Evolutionary conservation across 2,113 vertebrate species (phyloP), one percentile per base, ranked within the genome.

Genomic region (Scalopus aquaticus): DNA sequence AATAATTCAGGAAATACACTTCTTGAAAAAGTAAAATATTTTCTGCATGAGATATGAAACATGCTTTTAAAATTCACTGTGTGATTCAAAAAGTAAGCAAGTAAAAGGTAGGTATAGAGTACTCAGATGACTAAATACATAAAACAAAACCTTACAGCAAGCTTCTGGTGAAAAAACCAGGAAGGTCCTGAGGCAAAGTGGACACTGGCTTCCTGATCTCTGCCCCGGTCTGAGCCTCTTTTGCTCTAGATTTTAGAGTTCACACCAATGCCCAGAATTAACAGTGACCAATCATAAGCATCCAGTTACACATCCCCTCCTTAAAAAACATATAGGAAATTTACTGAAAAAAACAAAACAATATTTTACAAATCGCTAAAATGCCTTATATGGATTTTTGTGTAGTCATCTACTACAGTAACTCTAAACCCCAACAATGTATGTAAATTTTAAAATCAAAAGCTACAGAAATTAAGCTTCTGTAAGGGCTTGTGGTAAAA

Each of bases 1-100:
- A 91, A 94, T 69, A 93, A 82, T 64, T 87, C 79, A 91, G 86
- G 94, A 93, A 86, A 51, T n/a, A 74, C 10, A 35, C 89, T 95
- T 95, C 78, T 95, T 94, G 89, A 94, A 86, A 92, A 90, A 93
- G 93, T 37, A 82, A 65, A 88, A 91, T 39, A 81, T 19, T 49
- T 64, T 85, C 42, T 91, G 86, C 60, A n/a, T 89, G 77, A 44
- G 81, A 69, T 58, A 89, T 44, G 56, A 96, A 81, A 56, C 37
- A 72, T 30, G 44, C 26, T 82, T 73, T 87, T 77, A 76, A 85
- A 44, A 73, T 7, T 49, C 30, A 76, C 73, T 49, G 19, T 2
- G 49, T 42, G 9, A n/a, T 89, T 93, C 62, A 91, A 42, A 84
- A 90, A 49, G 17, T 24, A 76, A 70, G 69, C 49, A 49, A 56